Percentiles rank a stretch among this genome's conserved stretches.
These are phyloP conservation scores for Amphiura filiformis DNA, from an alignment of 35 echinoderm and acorn worm species.

Conservation along the genomic window DNA sequence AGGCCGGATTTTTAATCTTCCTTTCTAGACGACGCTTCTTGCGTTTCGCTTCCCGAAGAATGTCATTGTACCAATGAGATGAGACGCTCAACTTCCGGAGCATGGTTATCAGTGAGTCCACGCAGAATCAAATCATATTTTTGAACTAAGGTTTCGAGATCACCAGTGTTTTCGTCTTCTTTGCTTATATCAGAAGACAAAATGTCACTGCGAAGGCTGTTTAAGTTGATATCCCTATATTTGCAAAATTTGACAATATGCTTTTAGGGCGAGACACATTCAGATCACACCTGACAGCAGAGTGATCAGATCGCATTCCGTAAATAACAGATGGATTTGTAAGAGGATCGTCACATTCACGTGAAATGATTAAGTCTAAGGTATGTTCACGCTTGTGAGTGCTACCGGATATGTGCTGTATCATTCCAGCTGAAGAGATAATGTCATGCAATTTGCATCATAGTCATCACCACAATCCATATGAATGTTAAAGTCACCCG, in stretches of 20 bases:
- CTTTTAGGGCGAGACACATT: constrained; percentile 26
- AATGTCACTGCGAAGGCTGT: constrained; percentile 28
- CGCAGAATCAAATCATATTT: too few relatives aligned
- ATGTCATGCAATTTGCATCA: neutral
- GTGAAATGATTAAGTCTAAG: neutral
- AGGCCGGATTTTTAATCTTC: constrained; percentile 12
- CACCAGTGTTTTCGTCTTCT: neutral
- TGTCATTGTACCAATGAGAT: constrained; percentile 37
- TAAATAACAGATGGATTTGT: neutral
- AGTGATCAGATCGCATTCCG: constrained; percentile 16
- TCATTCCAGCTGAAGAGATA: neutral
- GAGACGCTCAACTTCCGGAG: neutral
- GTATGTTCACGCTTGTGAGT: neutral
- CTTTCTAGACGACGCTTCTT: constrained; percentile 19
- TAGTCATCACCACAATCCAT: neutral
- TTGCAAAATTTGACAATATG: constrained; percentile 31
- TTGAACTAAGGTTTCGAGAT: neutral
- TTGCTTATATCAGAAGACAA: constrained; percentile 29
- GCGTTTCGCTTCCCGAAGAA: neutral
- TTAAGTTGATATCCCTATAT: constrained; percentile 30
- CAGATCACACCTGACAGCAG: neutral
- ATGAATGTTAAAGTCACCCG: neutral
- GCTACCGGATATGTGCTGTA: neutral
- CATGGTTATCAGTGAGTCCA: constrained; percentile 18
- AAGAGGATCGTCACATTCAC: neutral